Evolutionary conservation across 2,888 invertebrate genomes (phyloP).

Genomic region (Deroplatys truncata): DNA sequence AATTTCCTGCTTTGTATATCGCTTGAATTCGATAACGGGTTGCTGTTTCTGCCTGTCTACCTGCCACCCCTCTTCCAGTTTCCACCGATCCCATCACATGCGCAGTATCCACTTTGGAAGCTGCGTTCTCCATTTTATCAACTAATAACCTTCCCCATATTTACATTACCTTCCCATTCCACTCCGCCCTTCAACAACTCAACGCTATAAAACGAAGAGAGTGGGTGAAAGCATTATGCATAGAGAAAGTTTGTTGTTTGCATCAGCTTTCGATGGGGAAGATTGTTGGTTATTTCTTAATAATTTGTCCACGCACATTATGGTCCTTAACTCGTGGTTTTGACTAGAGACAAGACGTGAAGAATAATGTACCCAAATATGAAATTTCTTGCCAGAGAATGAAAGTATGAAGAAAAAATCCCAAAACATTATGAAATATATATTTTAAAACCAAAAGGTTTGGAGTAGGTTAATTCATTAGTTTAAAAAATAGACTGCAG

Average conservation of each 20-base stretch:
- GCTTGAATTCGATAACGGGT: neutral
- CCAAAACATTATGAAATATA: too few relatives aligned
- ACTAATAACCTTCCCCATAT: neutral
- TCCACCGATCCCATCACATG: neutral
- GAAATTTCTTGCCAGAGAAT: too few relatives aligned
- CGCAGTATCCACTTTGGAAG: neutral
- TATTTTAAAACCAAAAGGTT: too few relatives aligned
- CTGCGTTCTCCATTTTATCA: neutral
- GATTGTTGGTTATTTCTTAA: neutral
- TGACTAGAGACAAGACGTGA: too few relatives aligned
- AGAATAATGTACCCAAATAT: too few relatives aligned
- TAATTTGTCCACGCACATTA: neutral
- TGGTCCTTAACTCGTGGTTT: too few relatives aligned
- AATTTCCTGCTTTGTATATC: neutral
- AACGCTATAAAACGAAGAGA: neutral
- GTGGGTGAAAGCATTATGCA: neutral
- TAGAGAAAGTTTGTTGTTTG: neutral
- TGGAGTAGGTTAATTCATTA: too few relatives aligned
- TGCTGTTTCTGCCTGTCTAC: neutral
- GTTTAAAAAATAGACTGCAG: too few relatives aligned
- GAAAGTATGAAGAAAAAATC: too few relatives aligned
- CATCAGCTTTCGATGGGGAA: neutral
- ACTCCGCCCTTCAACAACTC: neutral
- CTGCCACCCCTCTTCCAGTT: neutral
- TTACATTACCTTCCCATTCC: neutral